Base-by-base conservation (phyloP, 1,140 invertebrate species). In the Patella vulgata region DNA sequence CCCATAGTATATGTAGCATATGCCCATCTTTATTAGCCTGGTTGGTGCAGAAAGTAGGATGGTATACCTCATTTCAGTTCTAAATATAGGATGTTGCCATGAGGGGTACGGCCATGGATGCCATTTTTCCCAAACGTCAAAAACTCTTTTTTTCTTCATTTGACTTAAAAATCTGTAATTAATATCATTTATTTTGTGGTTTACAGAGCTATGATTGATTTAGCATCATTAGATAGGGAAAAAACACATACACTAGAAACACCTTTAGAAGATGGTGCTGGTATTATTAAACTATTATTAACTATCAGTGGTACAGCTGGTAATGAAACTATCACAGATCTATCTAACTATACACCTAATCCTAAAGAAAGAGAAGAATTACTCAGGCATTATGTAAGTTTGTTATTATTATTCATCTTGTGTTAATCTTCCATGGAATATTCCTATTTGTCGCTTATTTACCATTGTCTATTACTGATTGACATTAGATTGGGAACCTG, bases 271-370 rank as follows among this genome's bases (percentile, higher is more conserved):
- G 95, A 97, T 70, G 79, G 75, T 23, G 90, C 91, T 0, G 96
- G 96, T 0, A 89, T 90, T 59, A 89, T 99, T 48, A 92, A 92
- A 77, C 85, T 99, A 4, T 86, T 99, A 53, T 84, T 99, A 0
- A 98, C 96, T 0, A 96, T 84, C 40, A 98, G 94, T 70, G 96
- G 95, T 0, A 97, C 94, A 0, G 93, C 93, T 1, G 93, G 93
- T 0, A 91, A 90, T 0, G 94, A 97, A 82, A 94, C 94, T 0
- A 94, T 96, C 55, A 94, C 93, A 5, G 95, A 79, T 70, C 86
- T 97, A 28, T 90, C 91, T 5, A 90, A 89, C 19, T 93, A 93
- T 79, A 91, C 91, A 73, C 91, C 93, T 55, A 92, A 92, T 81
- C 88, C 90, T 0, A 85, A 87, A 0, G 92, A 95, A 40, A 63